Base-by-base conservation (phyloP, 2,888 invertebrate genomes). In the Diplazon laetatorius region DNA sequence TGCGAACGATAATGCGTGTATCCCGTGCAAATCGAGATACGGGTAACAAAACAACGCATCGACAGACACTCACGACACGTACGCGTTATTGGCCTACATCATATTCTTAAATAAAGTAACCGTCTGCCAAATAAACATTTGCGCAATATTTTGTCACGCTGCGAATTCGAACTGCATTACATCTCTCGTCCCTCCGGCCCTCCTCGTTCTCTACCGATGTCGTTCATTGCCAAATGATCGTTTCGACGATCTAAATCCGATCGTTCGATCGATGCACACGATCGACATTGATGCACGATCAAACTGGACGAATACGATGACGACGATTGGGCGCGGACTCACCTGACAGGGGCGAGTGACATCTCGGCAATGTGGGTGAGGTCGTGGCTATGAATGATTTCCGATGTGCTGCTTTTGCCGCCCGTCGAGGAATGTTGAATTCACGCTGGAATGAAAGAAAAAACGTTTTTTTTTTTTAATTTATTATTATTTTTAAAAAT, bases 291-390 rank as follows among this genome's bases (percentile, higher is more conserved):
- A 18, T 18, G 37, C 10, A 55, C 30, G 44, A 55, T 35, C 35
- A 39, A 25, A 25, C 22, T 14, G 25, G 44, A 48, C 10, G 50
- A 65, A n/a, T n/a, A n/a, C 39, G 46, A 35, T 5, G 44, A 39
- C 35, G 37, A 25, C 76, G 30, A 75, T 25, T n/a, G 48, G 69
- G 76, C 57, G 52, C 72, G 78, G 69, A 68, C 80, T 83, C 85
- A 92, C 93, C 95, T 88, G 95, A 95, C 88, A 95, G 93, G 18
- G 96, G 96, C 55, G 96, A 96, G 91, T 96, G 95, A 85, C 96
- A 96, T 91, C 96, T 92, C 69, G 95, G 95, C 86, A 95, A 91
- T 63, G 94, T 94, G 25, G 96, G 96, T 68, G 95, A 95, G 59
- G 95, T 95, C 82, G 95, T 95, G 14, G 94, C 93, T 66, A 96